phyloP scores from a whole-genome alignment of 2,797 vertebrate genomes.

The Onychomys arenicola region DNA sequence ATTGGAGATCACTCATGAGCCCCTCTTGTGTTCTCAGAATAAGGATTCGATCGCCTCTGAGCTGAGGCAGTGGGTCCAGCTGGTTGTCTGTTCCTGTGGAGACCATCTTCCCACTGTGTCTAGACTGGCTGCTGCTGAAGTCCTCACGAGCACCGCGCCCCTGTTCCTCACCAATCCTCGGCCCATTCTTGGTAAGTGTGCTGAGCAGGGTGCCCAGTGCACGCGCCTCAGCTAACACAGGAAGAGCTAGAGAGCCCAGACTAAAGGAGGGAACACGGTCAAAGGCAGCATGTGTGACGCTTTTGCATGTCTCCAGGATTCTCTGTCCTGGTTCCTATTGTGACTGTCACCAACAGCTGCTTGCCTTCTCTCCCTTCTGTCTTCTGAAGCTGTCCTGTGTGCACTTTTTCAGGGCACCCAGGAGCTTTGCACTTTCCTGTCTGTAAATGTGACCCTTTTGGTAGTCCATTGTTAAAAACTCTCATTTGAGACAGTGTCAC shows the following conservation, averaged over 20 bases:
- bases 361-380: conserved; percentile 4
- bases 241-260: not conserved
- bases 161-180: conserved; percentile 88
- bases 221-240: not conserved
- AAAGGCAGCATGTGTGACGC: not conserved
- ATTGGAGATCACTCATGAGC: not conserved
- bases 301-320: not conserved
- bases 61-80: conserved; percentile 90
- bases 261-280: not conserved
- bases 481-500: not conserved
- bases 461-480: not conserved
- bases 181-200: conserved; percentile 92
- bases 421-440: conserved; percentile 18
- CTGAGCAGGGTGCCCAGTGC: not conserved
- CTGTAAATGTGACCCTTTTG: conserved; percentile 18
- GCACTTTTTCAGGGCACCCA: not conserved
- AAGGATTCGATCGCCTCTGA: conserved; percentile 78
- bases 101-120: conserved; percentile 92
- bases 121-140: conserved; percentile 91
- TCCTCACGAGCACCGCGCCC: conserved; percentile 89
- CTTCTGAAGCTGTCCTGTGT: not conserved
- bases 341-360: not conserved
- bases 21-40: conserved; percentile 79
- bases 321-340: not conserved
- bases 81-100: conserved; percentile 90